Evolutionary conservation across 2,797 vertebrate genomes (phyloP).

Genomic region (Tarsius wallacei): DNA sequence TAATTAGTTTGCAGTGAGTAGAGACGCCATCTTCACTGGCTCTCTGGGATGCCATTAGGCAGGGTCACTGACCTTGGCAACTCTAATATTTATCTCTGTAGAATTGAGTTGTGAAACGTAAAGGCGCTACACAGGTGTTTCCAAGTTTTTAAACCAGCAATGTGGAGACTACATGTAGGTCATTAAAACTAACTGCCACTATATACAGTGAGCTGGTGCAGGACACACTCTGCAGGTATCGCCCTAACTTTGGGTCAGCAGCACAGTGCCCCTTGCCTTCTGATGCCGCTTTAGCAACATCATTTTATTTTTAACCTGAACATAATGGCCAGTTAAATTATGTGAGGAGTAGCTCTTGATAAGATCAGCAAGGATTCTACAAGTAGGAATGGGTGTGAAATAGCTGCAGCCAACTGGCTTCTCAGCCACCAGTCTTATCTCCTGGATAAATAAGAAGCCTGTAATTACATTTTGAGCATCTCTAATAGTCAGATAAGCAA

Average conservation of each 20-base stretch:
- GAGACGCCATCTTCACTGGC: background rate
- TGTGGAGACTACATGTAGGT: background rate
- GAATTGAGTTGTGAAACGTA: background rate
- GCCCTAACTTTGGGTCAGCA: background rate
- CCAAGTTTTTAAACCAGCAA: background rate
- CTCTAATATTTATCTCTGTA: background rate
- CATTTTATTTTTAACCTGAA: conserved; percentile 14
- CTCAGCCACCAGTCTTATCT: background rate
- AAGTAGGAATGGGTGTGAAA: background rate
- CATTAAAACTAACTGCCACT: conserved; percentile 17
- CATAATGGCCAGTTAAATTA: background rate
- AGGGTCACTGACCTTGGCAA: background rate
- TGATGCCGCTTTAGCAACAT: background rate
- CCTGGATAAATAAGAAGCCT: background rate
- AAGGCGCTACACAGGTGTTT: background rate
- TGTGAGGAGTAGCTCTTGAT: background rate
- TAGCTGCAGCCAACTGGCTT: background rate
- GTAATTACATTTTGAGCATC: background rate
- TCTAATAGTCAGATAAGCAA: conserved; percentile 39
- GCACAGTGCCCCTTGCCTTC: background rate
- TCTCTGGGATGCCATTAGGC: background rate
- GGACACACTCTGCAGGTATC: background rate
- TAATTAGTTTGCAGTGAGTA: background rate
- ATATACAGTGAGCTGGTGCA: background rate
- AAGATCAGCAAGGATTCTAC: background rate